phyloP scores from a whole-genome alignment of 2,797 vertebrate genomes.

The Florisuga fusca region DNA sequence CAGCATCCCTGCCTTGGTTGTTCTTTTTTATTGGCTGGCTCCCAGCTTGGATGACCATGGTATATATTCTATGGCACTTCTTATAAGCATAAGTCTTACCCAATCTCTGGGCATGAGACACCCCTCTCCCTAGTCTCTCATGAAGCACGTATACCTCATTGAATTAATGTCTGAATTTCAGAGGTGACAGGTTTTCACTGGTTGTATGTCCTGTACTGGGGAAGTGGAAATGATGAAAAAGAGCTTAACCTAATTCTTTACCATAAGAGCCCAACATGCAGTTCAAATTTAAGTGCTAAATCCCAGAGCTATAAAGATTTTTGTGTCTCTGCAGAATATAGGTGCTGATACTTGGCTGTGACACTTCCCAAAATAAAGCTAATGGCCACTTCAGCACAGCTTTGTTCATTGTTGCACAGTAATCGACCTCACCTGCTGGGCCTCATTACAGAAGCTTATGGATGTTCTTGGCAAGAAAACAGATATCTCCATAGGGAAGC shows the following conservation, averaged over 20 bases:
- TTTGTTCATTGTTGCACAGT: neutral
- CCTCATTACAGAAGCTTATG: constrained; percentile 39
- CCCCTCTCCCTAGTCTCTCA: neutral
- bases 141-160: neutral
- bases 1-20: neutral
- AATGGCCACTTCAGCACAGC: neutral
- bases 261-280: neutral
- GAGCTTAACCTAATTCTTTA: neutral
- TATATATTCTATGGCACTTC: neutral
- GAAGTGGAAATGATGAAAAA: neutral
- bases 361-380: neutral
- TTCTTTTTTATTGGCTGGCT: neutral
- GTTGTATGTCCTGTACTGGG: neutral
- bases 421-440: neutral
- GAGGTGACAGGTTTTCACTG: neutral
- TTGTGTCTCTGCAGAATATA: neutral
- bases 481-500: neutral
- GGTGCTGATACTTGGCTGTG: neutral
- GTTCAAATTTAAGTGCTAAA: neutral
- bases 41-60: neutral
- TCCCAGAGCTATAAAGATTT: neutral
- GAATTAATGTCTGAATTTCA: neutral
- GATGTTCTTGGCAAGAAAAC: constrained; percentile 43
- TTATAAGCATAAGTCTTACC: neutral
- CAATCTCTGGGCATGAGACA: neutral